A percentile compares a stretch with the other conserved stretches of the same genome.
Evolutionary conservation across 1,140 invertebrate species (phyloP).

Genomic region (Cryptotermes secundus): DNA sequence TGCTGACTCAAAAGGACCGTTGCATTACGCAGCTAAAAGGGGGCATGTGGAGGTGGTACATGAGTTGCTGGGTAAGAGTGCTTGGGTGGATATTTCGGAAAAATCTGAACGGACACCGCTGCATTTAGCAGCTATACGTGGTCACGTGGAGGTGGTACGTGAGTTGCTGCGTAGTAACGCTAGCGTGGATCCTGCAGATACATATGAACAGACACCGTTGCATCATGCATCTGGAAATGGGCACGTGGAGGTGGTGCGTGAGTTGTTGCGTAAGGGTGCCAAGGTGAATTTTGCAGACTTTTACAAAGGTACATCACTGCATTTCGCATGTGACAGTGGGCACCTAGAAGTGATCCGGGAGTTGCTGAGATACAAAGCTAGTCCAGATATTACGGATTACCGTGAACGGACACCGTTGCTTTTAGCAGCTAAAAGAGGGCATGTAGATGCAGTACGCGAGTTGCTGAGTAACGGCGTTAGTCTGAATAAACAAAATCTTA

Average conservation of each 20-base stretch:
- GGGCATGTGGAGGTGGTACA: conserved; percentile 68
- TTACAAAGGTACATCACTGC: conserved; percentile 63
- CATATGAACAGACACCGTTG: not conserved
- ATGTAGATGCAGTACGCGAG: too few species aligned
- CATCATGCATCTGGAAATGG: not conserved
- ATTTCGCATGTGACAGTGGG: conserved; percentile 70
- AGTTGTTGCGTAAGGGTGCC: conserved; percentile 35
- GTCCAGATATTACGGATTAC: too few species aligned
- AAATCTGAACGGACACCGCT: not conserved
- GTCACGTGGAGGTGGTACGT: conserved; percentile 65
- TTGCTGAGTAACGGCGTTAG: too few species aligned
- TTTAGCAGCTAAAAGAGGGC: too few species aligned
- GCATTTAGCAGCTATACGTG: too few species aligned
- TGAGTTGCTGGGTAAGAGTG: conserved; percentile 66
- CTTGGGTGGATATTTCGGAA: conserved; percentile 54
- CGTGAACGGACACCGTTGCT: too few species aligned
- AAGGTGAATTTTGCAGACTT: conserved; percentile 36
- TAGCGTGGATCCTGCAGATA: conserved; percentile 59
- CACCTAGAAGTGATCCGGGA: conserved; percentile 64
- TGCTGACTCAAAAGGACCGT: conserved; percentile 65
- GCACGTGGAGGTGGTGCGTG: not conserved
- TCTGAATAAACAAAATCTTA: too few species aligned
- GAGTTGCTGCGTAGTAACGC: conserved; percentile 69
- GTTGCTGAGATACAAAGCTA: too few species aligned
- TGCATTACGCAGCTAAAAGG: conserved; percentile 73